These are phyloP conservation scores for Chrysolina americana DNA, from an alignment of 2,888 invertebrate genomes.

Conservation along the genomic window DNA sequence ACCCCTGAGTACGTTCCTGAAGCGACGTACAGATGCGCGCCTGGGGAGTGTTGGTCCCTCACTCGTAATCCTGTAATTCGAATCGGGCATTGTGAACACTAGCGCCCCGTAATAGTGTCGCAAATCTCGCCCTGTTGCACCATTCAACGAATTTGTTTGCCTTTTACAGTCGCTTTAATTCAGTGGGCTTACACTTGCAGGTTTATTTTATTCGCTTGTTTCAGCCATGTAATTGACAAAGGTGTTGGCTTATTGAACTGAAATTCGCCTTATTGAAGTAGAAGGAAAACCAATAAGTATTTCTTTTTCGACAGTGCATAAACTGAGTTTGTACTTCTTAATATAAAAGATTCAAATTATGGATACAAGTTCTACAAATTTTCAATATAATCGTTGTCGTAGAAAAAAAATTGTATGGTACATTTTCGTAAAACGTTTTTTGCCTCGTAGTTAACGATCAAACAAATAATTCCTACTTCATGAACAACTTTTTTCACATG, in stretches of 20 bases:
- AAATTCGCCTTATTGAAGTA: too few species aligned
- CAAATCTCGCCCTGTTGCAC: slow-evolving; percentile 62
- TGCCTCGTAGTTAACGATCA: too few species aligned
- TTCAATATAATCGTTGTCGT: too few species aligned
- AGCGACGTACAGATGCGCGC: slow-evolving; percentile 49
- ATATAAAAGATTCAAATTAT: too few species aligned
- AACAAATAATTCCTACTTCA: too few species aligned
- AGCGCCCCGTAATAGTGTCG: slow-evolving; percentile 65
- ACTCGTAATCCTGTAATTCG: slow-evolving; percentile 65
- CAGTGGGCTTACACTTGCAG: slow-evolving; percentile 32
- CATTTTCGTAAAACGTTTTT: too few species aligned
- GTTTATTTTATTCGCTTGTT: slow-evolving; percentile 6
- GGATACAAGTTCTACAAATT: too few species aligned
- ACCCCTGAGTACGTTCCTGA: slow-evolving; percentile 40
- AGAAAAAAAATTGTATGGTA: too few species aligned
- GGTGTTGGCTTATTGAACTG: background rate
- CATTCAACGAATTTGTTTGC: slow-evolving; percentile 60
- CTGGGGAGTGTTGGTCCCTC: slow-evolving; percentile 45
- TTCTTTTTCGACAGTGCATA: too few species aligned
- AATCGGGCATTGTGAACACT: slow-evolving; percentile 60
- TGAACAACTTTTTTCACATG: too few species aligned
- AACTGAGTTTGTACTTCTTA: too few species aligned
- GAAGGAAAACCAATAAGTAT: too few species aligned
- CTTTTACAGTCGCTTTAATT: slow-evolving; percentile 57
- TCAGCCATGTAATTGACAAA: background rate